Base-by-base conservation (phyloP, 2,888 invertebrate species). In the Microchrysa polita region DNA sequence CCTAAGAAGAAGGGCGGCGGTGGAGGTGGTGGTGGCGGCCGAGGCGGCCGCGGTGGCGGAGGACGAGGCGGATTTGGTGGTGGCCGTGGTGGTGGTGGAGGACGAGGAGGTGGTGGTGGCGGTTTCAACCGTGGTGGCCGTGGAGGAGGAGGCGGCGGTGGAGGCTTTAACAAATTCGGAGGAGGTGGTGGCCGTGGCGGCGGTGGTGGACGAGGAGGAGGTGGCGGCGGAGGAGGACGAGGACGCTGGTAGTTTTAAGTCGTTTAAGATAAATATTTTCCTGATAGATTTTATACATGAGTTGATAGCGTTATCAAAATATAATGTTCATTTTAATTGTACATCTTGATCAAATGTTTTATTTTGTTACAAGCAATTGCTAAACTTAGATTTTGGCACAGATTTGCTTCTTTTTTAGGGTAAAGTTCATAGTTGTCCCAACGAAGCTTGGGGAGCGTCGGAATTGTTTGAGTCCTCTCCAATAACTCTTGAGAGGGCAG, bases 51-150 rank as follows among this genome's bases (percentile, higher is more conserved):
- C 75, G 82, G 12, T 76, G 81, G 77, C 78, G 74, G 76, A 2
- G 73, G 86, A 7, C 79, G 82, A 14, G 82, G 86, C 0, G 81
- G 84, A 34, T 79, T 83, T 7, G 82, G 85, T 5, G 80, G 84
- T 1, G 81, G 85, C 10, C 81, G 84, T 12, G 82, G 82, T 55
- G 81, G 83, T 74, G 84, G 86, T 75, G 84, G 83, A 5, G 79
- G 82, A 0, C 80, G 82, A 7, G 77, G 80, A 18, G 79, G 81
- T 2, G 78, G 81, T 48, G 80, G 82, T 5, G 78, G 82, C 67
- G 77, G 80, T n/a, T 77, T 79, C 1, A 77, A 80, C 10, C 77
- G 79, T 53, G 76, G 79, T 12, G 77, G 79, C 2, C 78, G 80
- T 7, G 76, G 79, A 16, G 77, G 80, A 4, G 79, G 79, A 1